Conservation (phyloP, 2,113 vertebrate species). For the Corvus moneduloides region DNA sequence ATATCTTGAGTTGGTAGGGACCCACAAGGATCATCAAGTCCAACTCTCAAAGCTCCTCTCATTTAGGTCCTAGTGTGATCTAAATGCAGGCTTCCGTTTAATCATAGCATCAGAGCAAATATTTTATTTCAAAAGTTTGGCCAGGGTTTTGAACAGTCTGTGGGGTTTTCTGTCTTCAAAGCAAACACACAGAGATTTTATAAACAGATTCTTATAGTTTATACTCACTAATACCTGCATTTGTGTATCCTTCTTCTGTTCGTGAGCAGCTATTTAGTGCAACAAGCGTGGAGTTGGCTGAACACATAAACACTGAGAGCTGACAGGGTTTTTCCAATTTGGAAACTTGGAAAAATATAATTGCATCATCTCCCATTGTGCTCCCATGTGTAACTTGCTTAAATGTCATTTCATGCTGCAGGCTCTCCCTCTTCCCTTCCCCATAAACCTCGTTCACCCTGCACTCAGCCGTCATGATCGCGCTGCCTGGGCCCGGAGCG, state of each 20-base stretch:
- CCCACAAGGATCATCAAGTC: not conserved
- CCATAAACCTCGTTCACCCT: slow-evolving; percentile 71
- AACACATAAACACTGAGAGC: slow-evolving; percentile 13
- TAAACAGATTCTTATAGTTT: not conserved
- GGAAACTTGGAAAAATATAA: slow-evolving; percentile 79
- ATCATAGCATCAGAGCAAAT: not conserved
- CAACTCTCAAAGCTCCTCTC: not conserved
- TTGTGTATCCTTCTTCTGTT: not conserved
- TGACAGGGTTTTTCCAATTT: slow-evolving; percentile 33
- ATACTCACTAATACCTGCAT: not conserved
- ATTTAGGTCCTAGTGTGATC: not conserved
- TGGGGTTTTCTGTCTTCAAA: not conserved
- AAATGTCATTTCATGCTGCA: slow-evolving; percentile 88
- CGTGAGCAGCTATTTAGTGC: not conserved
- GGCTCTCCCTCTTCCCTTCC: slow-evolving; percentile 69
- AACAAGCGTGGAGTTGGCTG: not conserved
- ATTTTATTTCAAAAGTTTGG: slow-evolving; percentile 20
- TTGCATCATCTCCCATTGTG: slow-evolving; percentile 84
- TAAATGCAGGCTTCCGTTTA: not conserved
- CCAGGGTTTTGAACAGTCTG: not conserved
- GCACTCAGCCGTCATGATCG: slow-evolving; percentile 80
- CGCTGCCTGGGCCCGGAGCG: slow-evolving; percentile 64
- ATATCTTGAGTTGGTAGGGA: not conserved
- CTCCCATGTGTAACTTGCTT: slow-evolving; percentile 86
- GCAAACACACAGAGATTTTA: not conserved